phyloP scores from a whole-genome alignment of 2,797 vertebrate species.

The Muscicapa comitata region DNA sequence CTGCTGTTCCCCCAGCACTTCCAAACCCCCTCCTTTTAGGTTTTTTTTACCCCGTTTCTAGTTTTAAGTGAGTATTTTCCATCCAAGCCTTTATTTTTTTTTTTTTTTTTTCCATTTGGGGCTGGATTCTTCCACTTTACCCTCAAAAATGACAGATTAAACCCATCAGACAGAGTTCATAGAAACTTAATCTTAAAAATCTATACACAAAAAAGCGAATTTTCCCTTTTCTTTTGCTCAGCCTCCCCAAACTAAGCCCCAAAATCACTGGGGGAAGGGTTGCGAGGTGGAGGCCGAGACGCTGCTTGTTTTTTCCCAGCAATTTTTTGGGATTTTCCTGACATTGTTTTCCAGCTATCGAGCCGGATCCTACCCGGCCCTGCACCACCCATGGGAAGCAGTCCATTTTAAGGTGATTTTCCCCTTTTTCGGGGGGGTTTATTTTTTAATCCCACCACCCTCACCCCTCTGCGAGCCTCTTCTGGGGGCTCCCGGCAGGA shows the following conservation, averaged over 20 bases:
- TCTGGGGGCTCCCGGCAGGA: background rate
- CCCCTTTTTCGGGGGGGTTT: background rate
- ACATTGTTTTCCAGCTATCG: conserved; percentile 27
- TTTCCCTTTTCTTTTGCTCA: accelerated
- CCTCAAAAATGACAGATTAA: accelerated
- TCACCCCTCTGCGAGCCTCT: too few species aligned
- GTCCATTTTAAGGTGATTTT: background rate
- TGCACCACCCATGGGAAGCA: background rate
- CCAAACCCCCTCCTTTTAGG: background rate
- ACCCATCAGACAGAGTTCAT: accelerated
- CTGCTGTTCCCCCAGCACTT: background rate
- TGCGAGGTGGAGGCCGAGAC: background rate
- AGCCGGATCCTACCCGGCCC: background rate
- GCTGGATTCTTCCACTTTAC: background rate
- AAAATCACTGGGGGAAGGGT: background rate
- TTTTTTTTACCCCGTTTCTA: background rate
- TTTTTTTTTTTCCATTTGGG: background rate
- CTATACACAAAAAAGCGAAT: background rate
- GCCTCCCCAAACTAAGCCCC: accelerated
- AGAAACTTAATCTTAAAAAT: background rate
- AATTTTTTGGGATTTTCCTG: conserved; percentile 45
- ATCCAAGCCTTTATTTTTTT: background rate
- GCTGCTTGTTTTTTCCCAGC: background rate
- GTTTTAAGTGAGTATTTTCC: background rate
- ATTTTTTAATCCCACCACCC: too few species aligned